A percentile compares a stretch with the other conserved stretches of the same genome.
Conservation (phyloP, 2,113 vertebrate genomes). For the Telmatochromis sp. region DNA sequence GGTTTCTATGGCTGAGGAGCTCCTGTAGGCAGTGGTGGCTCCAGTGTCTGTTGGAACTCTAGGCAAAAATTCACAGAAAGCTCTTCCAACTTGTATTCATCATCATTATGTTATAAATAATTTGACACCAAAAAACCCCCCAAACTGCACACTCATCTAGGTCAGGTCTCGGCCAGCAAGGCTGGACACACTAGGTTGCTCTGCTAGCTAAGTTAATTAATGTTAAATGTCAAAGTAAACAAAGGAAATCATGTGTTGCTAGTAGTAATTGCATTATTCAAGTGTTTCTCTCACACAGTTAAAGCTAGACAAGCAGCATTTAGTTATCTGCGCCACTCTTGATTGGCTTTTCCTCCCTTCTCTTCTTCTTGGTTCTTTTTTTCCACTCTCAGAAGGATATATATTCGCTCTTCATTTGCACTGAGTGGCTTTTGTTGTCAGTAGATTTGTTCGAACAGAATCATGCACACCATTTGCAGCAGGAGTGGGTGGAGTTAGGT, state of each 20-base stretch:
- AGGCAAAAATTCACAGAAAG: background rate
- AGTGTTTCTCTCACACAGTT: background rate
- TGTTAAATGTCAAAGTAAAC: background rate
- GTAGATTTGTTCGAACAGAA: background rate
- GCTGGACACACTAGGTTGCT: background rate
- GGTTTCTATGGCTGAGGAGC: background rate
- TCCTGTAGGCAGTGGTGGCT: background rate
- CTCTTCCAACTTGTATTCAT: background rate
- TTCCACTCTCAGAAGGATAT: background rate
- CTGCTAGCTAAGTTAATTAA: background rate
- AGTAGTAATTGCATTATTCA: background rate
- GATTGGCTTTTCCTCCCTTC: background rate
- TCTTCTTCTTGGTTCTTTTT: background rate
- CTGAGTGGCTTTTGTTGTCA: background rate
- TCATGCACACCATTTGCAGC: background rate
- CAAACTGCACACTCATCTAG: background rate
- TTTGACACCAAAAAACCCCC: accelerated
- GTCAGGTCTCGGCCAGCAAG: background rate
- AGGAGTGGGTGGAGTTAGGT: background rate
- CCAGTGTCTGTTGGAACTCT: background rate
- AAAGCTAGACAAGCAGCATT: background rate
- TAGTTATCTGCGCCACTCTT: background rate
- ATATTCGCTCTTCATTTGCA: background rate
- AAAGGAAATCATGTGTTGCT: background rate
- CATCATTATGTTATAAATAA: background rate